Conservation (phyloP, 2,113 vertebrate genomes). For the Rhodinocichla rosea region DNA sequence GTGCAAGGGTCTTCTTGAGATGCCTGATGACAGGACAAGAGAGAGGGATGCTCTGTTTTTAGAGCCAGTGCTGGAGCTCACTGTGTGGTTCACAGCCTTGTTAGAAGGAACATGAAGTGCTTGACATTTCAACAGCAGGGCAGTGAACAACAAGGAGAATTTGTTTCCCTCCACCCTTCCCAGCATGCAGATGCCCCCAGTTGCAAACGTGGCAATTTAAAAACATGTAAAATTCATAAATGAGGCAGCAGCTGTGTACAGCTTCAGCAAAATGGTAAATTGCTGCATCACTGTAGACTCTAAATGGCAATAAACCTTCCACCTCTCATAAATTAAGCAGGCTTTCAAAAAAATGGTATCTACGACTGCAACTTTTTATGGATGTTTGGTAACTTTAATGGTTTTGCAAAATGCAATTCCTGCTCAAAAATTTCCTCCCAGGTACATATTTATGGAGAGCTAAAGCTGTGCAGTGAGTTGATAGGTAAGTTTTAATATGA, state of each 20-base stretch:
- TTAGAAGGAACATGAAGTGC: not conserved
- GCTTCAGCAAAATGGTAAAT: slow-evolving; percentile 66
- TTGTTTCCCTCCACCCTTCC: not conserved
- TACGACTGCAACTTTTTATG: slow-evolving; percentile 80
- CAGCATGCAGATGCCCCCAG: not conserved
- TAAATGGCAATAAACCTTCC: slow-evolving; percentile 82
- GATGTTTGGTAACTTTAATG: slow-evolving; percentile 83
- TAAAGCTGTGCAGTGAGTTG: slow-evolving; percentile 75
- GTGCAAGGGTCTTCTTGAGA: not conserved
- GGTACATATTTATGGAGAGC: slow-evolving; percentile 79
- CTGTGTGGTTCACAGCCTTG: not conserved
- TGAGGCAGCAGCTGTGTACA: slow-evolving; percentile 60
- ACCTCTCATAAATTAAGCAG: slow-evolving; percentile 83
- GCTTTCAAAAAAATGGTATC: slow-evolving; percentile 74
- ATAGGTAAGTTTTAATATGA: slow-evolving; percentile 82
- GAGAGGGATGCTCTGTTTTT: not conserved
- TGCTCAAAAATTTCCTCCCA: slow-evolving; percentile 78
- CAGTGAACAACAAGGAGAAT: not conserved
- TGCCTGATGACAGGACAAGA: not conserved
- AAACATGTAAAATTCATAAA: slow-evolving; percentile 78
- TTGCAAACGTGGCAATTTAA: slow-evolving; percentile 70
- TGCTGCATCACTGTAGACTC: slow-evolving; percentile 72
- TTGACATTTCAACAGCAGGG: not conserved
- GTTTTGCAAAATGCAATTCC: slow-evolving; percentile 80
- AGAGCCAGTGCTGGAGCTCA: not conserved